Percentiles rank a stretch among this genome's conserved stretches.
Evolutionary conservation across 2,797 vertebrate genomes (phyloP).

Genomic region (Parambassis ranga): DNA sequence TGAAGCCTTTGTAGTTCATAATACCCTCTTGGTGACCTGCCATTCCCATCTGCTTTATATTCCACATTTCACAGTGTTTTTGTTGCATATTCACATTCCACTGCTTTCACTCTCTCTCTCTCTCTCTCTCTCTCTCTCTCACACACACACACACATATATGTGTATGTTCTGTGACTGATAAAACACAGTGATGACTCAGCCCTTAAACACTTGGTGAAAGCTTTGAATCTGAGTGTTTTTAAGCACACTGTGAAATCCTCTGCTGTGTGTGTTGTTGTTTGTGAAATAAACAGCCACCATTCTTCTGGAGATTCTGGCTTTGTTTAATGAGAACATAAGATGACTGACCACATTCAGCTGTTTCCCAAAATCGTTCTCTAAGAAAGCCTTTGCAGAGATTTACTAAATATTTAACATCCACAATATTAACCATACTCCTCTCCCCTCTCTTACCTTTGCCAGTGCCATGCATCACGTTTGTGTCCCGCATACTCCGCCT

Average conservation of each 20-base stretch:
- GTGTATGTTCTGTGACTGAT: conserved; percentile 12
- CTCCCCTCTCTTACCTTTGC: conserved; percentile 6
- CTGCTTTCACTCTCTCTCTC: background rate
- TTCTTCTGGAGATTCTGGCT: too few relatives aligned
- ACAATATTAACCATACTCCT: background rate
- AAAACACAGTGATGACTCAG: conserved; percentile 3
- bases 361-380: background rate
- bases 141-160: too few relatives aligned
- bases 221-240: background rate
- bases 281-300: background rate
- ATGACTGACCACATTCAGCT: background rate
- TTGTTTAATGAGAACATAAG: background rate
- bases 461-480: conserved; percentile 23
- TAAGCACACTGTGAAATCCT: background rate
- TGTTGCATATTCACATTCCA: conserved; percentile 15
- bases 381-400: conserved; percentile 15
- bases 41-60: conserved; percentile 22
- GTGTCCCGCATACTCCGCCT: conserved; percentile 20
- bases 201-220: background rate
- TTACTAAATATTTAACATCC: conserved; percentile 37
- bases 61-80: background rate
- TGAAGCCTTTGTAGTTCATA: conserved; percentile 20
- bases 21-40: conserved; percentile 34
- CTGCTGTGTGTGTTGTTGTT: background rate
- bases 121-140: background rate